Evolutionary conservation across 1,140 invertebrate species (phyloP), one percentile per base, ranked within the genome.

Genomic region (Drosophila baimaii): DNA sequence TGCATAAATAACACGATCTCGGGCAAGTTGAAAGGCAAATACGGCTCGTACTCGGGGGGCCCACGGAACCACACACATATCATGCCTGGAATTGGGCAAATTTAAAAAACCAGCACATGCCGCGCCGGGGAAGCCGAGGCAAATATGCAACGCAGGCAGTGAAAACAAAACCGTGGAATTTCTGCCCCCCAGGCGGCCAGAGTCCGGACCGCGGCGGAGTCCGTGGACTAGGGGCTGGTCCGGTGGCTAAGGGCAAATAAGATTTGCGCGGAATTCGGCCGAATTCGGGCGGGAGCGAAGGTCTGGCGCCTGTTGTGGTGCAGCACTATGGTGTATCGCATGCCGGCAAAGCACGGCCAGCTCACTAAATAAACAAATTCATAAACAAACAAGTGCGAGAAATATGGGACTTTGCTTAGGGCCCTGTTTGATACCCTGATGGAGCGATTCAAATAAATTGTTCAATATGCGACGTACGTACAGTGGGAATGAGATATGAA

Each of bases 1-100:
- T 86, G 83, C 83, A 86, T 86, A 86, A 86, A 86, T 83, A 86
- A 88, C 79, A 77, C 77, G 71, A 83, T 75, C 77, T 62, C 58
- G 47, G 77, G 44, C 54, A 19, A 72, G 68, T 44, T 52, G 13
- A 77, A 54, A 59, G 73, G 55, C 73, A 77, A 77, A 77, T 69
- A 77, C 13, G 54, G 43, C 55, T 13, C n/a, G 29, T 58, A 41
- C 47, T 65, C 57, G 47, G 47, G 21, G 5, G 29, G 39, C n/a
- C 25, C 57, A 29, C 43, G 29, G 44, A 39, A 44, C 41, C 71
- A 25, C 73, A 69, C 72, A 77, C 73, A 76, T 77, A 82, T 78
- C 74, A 78, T 82, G 69, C 52, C 59, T 37, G 55, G 57, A 88
- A 88, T 85, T 82, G 82, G 79, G 54, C 70, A 85, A 88, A 86